A percentile compares a stretch with the other conserved stretches of the same genome.
These are phyloP conservation scores for Proisotoma minuta DNA, from an alignment of 2,888 invertebrate species.

Conservation along the genomic window DNA sequence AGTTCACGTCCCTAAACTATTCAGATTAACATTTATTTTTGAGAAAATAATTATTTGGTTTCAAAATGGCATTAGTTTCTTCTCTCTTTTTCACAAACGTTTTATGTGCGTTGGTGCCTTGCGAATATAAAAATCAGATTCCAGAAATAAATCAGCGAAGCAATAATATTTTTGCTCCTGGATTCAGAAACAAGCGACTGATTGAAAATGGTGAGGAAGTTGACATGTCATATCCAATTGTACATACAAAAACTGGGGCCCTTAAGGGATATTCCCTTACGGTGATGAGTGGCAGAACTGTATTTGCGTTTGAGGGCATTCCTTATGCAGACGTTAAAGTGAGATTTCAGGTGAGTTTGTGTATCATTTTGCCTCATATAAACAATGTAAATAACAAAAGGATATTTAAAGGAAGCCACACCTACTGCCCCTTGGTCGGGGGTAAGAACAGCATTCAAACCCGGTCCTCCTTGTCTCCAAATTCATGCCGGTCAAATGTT, in stretches of 20 bases:
- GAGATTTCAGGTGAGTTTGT: slow-evolving; percentile 32
- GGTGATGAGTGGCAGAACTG: slow-evolving; percentile 18
- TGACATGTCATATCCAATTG: slow-evolving; percentile 13
- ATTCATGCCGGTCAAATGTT: slow-evolving; percentile 20
- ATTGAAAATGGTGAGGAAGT: slow-evolving; percentile 8
- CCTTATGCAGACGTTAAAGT: slow-evolving; percentile 6
- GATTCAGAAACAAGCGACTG: slow-evolving; percentile 12
- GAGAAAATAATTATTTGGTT: too few species aligned
- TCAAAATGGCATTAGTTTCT: slow-evolving; percentile 14
- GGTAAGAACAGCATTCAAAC: slow-evolving; percentile 14
- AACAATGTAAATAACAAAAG: background rate
- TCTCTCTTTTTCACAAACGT: slow-evolving; percentile 19
- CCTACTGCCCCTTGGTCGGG: slow-evolving; percentile 12
- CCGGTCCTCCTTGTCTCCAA: slow-evolving; percentile 17
- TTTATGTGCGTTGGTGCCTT: slow-evolving; percentile 22
- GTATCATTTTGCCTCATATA: too few species aligned
- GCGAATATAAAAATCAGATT: slow-evolving; percentile 13
- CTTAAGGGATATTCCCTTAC: slow-evolving; percentile 17
- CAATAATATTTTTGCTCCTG: background rate
- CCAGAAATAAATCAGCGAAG: slow-evolving; percentile 12
- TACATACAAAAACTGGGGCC: background rate
- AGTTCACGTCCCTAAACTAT: too few species aligned
- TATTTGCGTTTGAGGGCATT: slow-evolving; percentile 23
- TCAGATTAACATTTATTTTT: too few species aligned
- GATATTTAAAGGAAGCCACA: background rate